These are phyloP conservation scores for Anoncus sp. DNA, from an alignment of 2,888 invertebrate genomes.

Conservation along the genomic window DNA sequence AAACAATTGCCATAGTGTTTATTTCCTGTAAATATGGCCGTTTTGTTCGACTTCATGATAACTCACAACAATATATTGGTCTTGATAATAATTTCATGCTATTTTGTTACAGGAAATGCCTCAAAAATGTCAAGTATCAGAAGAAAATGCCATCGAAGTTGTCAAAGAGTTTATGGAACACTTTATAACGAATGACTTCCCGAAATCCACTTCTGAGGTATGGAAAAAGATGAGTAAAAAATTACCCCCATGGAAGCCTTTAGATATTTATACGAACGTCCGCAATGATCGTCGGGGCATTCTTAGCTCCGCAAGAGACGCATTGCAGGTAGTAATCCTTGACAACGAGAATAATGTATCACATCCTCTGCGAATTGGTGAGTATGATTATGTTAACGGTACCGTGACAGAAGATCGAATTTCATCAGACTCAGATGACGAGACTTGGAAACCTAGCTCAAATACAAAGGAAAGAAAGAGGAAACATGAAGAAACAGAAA, in stretches of 20 bases:
- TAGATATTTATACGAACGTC: slow-evolving; percentile 15
- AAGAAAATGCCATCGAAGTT: slow-evolving; percentile 15
- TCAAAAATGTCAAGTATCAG: not conserved
- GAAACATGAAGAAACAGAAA: not conserved
- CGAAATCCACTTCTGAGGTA: slow-evolving; percentile 8
- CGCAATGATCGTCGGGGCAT: slow-evolving; percentile 14
- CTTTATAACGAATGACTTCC: slow-evolving; percentile 10
- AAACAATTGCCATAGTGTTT: no score
- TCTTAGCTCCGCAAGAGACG: slow-evolving; percentile 9
- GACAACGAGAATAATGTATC: not conserved
- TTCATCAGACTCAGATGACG: no score
- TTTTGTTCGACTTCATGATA: no score
- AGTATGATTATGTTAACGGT: no score
- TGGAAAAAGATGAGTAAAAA: slow-evolving; percentile 22
- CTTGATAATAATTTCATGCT: no score
- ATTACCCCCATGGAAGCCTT: slow-evolving; percentile 3
- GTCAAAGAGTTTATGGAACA: slow-evolving; percentile 3
- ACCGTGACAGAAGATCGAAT: no score
- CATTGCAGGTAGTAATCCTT: not conserved
- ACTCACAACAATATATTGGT: no score
- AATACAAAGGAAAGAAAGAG: not conserved
- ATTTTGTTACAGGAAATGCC: not conserved
- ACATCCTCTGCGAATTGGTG: no score
- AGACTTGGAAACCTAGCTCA: not conserved
- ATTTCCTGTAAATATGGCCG: no score